phyloP scores from a whole-genome alignment of 2,888 invertebrate genomes.

The Pseudolycoriella hygida region DNA sequence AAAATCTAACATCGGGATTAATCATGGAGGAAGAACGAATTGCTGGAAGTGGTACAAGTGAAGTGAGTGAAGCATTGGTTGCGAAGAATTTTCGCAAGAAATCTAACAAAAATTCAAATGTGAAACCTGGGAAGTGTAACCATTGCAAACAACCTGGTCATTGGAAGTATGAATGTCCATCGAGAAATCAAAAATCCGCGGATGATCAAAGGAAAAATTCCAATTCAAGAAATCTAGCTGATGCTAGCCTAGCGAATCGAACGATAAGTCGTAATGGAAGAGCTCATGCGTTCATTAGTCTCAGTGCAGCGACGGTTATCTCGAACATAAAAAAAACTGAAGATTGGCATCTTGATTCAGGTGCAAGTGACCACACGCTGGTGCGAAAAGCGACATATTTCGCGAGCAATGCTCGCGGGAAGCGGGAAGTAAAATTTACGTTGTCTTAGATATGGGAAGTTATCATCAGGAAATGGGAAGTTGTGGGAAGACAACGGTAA shows the following conservation, averaged over 20 bases:
- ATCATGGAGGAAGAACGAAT: conserved; percentile 1
- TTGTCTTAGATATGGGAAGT: too few relatives aligned
- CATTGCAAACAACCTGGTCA: conserved; percentile 9
- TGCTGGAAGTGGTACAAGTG: neutral
- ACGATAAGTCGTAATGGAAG: neutral
- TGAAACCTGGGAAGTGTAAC: conserved; percentile 3
- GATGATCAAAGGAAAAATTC: neutral
- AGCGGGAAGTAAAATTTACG: too few relatives aligned
- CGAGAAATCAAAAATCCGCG: conserved; percentile 1
- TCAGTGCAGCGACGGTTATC: neutral
- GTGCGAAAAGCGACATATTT: too few relatives aligned
- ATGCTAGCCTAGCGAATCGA: neutral
- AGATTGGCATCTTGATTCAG: conserved; percentile 11
- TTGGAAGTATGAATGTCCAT: conserved; percentile 11
- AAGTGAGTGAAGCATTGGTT: neutral
- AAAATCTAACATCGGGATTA: neutral
- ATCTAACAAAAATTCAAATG: neutral
- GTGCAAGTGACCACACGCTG: too few relatives aligned
- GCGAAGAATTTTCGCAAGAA: neutral
- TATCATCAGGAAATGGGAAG: too few relatives aligned
- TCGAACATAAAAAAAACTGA: neutral
- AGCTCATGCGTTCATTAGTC: neutral
- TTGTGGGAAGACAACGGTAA: too few relatives aligned
- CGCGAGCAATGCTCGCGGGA: too few relatives aligned
- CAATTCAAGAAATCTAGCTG: too few relatives aligned